Evolutionary conservation across 2,888 invertebrate genomes (phyloP), one percentile per base, ranked within the genome.

Genomic region (Synanthedon formicaeformis): DNA sequence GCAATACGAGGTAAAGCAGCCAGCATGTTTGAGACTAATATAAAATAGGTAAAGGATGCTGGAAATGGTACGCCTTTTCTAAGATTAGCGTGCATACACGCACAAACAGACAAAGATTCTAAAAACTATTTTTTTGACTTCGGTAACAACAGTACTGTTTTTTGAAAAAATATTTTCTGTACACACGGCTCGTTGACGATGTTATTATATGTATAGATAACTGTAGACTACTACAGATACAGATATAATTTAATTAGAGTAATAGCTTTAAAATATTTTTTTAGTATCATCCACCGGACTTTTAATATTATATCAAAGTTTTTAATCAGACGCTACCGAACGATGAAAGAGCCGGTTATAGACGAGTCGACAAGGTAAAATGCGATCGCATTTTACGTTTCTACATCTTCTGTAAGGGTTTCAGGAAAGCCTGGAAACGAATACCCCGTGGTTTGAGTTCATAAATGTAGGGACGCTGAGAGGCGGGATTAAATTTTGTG

Each of bases 401-500:
- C 45, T 45, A 6, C 14, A 4, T 14, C 14, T 45, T 45, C 45
- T 14, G 6, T 45, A 45, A 41, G 45, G 45, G n/a, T 45, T 23
- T 53, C 12, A 50, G 53, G 54, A 52, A 45, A 53, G 34, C 10
- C 10, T 10, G 48, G 41, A 51, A 54, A 57, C 53, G 50, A 49
- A 55, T 60, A 60, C 52, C 45, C 50, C 51, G 27, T 40, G 52
- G 54, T 55, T 56, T 58, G 16, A 18, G 48, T 34, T 59, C 56
- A 56, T 56, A 56, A 54, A 56, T 18, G 51, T 40, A 50, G 18
- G 27, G 48, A 51, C 48, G 48, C 40, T 12, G 16, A n/a, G 54
- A 58, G 53, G 54, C 55, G 51, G 62, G 63, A 69, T 75, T 67
- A 65, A 66, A 69, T 66, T 67, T 65, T 65, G 63, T 63, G 60